Evolutionary conservation across 1,140 invertebrate species (phyloP), one percentile per base, ranked within the genome.

Genomic region (Eueides isabella): DNA sequence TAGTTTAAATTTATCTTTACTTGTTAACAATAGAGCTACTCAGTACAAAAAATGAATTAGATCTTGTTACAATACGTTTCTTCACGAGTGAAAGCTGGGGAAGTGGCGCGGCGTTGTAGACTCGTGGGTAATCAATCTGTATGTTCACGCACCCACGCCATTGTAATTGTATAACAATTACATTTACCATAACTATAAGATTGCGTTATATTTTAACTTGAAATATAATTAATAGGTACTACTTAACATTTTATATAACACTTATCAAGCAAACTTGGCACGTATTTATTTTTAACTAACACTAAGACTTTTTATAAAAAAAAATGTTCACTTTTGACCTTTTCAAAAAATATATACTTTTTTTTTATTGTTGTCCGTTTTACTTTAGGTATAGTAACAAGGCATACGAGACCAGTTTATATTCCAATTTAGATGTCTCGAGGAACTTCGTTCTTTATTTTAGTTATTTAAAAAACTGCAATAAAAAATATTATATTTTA

Each of bases 121-220:
- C 29, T 61, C 73, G 67, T 74, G 69, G 61, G 67, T 74, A 69
- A 70, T 74, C 63, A 70, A 74, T 70, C 72, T 74, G 31, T 38
- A 31, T 66, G 67, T 74, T 70, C 61, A 74, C 66, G 72, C 72
- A 74, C 67, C 73, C 73, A 74, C 67, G 62, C 35, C 30, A 73
- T 79, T 79, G 78, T 79, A 61, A 70, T 69, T 72, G 65, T 71
- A 66, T 75, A 82, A 82, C 82, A 84, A 84, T 80, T 70, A 70
- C 62, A 74, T 48, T 65, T 72, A 44, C 62, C 31, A 70, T 55
- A 55, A 67, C 16, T 31, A 55, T 55, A 4, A 55, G 23, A 26
- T 55, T 26, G 23, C 48, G n/a, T 55, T 55, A 55, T 55, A 12
- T 55, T 55, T 11, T 23, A 26, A 26, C 48, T 55, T 26, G 2